phyloP scores from a whole-genome alignment of 2,797 vertebrate genomes.

The Spinibarbus caldwelli region DNA sequence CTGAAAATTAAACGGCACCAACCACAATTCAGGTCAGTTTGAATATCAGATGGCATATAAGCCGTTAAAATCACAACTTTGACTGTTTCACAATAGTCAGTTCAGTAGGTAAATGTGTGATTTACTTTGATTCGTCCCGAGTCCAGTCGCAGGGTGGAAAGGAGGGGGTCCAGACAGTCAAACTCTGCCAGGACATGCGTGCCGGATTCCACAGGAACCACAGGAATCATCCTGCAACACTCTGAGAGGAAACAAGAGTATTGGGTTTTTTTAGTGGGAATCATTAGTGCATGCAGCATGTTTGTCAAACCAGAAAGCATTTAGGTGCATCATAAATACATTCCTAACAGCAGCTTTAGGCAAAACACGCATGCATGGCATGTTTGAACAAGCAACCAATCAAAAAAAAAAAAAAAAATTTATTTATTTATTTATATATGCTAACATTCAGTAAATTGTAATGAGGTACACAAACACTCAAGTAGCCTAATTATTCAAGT shows the following conservation, averaged over 20 bases:
- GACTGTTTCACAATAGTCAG: neutral
- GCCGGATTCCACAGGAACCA: slow-evolving; percentile 81
- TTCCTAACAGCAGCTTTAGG: neutral
- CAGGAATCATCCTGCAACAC: slow-evolving; percentile 66
- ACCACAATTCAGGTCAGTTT: neutral
- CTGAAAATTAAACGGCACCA: neutral
- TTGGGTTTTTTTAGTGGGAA: neutral
- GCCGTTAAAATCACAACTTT: neutral
- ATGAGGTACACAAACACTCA: neutral
- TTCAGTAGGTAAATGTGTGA: neutral
- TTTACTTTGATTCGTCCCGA: slow-evolving; percentile 91
- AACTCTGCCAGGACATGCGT: slow-evolving; percentile 91
- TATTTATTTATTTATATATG: neutral
- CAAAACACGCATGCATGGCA: neutral
- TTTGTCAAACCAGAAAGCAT: neutral
- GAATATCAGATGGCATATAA: neutral
- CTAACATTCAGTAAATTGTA: neutral
- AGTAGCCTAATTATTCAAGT: neutral
- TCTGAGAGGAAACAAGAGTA: slow-evolving; percentile 20
- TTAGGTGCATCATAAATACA: neutral
- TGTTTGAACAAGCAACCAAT: neutral
- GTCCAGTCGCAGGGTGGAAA: slow-evolving; percentile 92
- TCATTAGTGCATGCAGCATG: neutral
- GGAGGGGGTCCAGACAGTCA: slow-evolving; percentile 89
- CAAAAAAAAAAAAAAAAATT: neutral